Evolutionary conservation across 2,113 vertebrate species (phyloP).

Genomic region (Paratilapia polleni): DNA sequence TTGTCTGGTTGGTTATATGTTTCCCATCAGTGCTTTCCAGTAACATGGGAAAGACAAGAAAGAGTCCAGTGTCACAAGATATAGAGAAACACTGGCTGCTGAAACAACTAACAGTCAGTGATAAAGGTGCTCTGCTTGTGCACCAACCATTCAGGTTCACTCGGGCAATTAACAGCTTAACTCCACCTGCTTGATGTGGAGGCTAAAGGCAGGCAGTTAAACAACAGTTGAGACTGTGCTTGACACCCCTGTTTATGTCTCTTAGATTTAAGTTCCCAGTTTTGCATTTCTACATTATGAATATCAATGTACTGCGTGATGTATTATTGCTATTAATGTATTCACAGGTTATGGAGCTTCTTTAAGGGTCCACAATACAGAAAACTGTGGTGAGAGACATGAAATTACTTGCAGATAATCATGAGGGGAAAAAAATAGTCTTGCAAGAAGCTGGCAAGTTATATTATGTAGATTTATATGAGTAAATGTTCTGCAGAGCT

Average conservation of each 20-base stretch:
- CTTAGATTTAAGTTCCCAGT: not conserved
- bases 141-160: slow-evolving; percentile 15
- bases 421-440: not conserved
- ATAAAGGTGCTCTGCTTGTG: slow-evolving; percentile 29
- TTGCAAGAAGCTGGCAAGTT: not conserved
- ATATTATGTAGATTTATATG: not conserved
- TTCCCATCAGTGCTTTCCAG: slow-evolving; percentile 58
- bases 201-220: not conserved
- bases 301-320: not conserved
- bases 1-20: slow-evolving; percentile 63
- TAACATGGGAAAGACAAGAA: slow-evolving; percentile 51
- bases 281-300: not conserved
- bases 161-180: slow-evolving; percentile 50
- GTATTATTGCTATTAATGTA: not conserved
- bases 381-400: not conserved
- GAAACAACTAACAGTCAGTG: slow-evolving; percentile 33
- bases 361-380: not conserved
- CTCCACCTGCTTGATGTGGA: not conserved
- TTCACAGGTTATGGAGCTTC: not conserved
- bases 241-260: not conserved
- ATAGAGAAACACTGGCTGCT: slow-evolving; percentile 21
- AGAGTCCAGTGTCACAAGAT: slow-evolving; percentile 47
- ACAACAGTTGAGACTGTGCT: not conserved
- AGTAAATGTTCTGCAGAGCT: not conserved
- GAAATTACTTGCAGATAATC: not conserved